Conservation (phyloP, 2,888 invertebrate species). For the Cephus nigrinus region DNA sequence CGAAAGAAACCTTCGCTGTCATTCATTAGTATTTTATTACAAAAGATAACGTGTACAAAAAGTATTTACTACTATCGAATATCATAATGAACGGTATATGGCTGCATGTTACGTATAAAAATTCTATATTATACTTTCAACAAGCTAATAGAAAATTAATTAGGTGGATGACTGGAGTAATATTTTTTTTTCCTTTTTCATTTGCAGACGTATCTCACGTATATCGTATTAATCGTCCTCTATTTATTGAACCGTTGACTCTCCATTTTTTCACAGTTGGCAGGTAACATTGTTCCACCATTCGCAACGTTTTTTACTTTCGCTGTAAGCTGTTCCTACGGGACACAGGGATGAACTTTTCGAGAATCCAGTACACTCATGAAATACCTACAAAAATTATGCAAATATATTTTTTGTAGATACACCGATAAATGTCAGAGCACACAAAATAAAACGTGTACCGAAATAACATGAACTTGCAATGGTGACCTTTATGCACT, state of each 20-base stretch:
- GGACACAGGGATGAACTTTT: slow-evolving; percentile 85
- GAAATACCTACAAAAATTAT: slow-evolving; percentile 75
- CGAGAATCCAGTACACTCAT: slow-evolving; percentile 85
- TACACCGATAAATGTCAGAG: slow-evolving; percentile 17
- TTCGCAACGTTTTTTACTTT: slow-evolving; percentile 84
- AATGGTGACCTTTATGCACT: slow-evolving; percentile 10
- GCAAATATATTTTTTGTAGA: slow-evolving; percentile 10
- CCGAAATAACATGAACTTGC: slow-evolving; percentile 9
- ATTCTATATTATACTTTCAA: not conserved
- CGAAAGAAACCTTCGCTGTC: not conserved
- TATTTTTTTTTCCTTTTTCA: not conserved
- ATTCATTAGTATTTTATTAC: slow-evolving; percentile 20
- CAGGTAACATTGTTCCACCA: slow-evolving; percentile 92
- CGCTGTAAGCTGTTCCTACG: slow-evolving; percentile 86
- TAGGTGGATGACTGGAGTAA: not conserved
- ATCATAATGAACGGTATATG: slow-evolving; percentile 15
- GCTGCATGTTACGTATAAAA: slow-evolving; percentile 8
- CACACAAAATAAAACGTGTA: not conserved
- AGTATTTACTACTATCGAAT: slow-evolving; percentile 7
- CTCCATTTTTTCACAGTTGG: slow-evolving; percentile 4
- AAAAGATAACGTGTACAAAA: slow-evolving; percentile 21
- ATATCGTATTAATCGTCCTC: not conserved
- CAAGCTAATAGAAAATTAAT: not conserved
- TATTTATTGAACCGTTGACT: not conserved
- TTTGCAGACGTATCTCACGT: not conserved